Evolutionary conservation across 2,113 vertebrate species (phyloP).

Genomic region (Apodemus speciosus): DNA sequence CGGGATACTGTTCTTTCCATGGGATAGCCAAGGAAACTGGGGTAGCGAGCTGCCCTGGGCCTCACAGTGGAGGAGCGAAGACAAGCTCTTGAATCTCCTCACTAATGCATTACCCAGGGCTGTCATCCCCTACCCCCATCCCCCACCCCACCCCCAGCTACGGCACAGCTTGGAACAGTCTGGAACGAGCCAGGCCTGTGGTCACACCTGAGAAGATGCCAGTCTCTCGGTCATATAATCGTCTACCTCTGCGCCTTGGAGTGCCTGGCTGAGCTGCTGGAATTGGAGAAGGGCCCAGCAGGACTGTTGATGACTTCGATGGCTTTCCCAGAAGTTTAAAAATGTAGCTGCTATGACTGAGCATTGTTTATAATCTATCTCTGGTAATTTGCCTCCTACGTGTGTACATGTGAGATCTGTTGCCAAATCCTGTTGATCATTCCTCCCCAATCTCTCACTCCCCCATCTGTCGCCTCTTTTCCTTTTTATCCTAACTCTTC

Average conservation of each 20-base stretch:
- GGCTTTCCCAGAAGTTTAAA: slow-evolving; percentile 65
- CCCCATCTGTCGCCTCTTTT: slow-evolving; percentile 68
- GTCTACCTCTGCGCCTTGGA: slow-evolving; percentile 22
- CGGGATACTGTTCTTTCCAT: not conserved
- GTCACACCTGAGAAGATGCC: slow-evolving; percentile 34
- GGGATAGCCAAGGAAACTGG: not conserved
- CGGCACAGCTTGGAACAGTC: not conserved
- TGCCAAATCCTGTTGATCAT: slow-evolving; percentile 67
- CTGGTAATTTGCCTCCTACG: slow-evolving; percentile 68
- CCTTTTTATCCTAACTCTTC: slow-evolving; percentile 36
- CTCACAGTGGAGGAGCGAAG: not conserved
- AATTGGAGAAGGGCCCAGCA: slow-evolving; percentile 60
- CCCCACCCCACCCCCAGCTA: not conserved
- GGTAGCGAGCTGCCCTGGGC: not conserved
- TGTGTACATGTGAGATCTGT: slow-evolving; percentile 50
- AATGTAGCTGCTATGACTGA: slow-evolving; percentile 57
- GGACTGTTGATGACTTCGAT: slow-evolving; percentile 62
- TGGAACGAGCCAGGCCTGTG: not conserved
- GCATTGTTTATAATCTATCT: slow-evolving; percentile 74
- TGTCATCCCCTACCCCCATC: not conserved
- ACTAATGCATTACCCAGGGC: not conserved
- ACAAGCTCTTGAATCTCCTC: not conserved
- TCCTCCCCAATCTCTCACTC: slow-evolving; percentile 62
- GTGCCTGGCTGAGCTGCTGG: slow-evolving; percentile 31
- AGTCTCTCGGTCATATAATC: not conserved